Evolutionary conservation across 35 echinoderm and acorn worm genomes (phyloP).

Genomic region (Stichopus chloronotus): DNA sequence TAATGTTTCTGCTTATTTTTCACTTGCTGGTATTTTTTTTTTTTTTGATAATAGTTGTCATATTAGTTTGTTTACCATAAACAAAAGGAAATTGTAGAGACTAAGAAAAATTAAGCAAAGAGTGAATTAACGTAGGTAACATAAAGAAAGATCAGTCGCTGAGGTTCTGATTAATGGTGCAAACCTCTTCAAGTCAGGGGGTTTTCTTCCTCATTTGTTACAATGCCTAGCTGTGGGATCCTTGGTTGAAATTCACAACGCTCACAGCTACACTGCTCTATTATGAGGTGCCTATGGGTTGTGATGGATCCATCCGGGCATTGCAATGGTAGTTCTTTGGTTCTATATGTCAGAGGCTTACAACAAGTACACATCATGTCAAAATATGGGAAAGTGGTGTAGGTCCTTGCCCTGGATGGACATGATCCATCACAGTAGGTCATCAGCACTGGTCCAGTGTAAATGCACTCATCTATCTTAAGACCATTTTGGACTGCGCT

Average conservation of each 20-base stretch:
- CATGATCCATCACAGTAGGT: constrained; percentile 50
- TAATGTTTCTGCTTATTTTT: no score
- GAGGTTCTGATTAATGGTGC: no score
- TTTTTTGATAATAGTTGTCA: no score
- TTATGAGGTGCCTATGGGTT: background rate
- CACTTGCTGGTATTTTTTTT: no score
- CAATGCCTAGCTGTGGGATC: constrained; percentile 14
- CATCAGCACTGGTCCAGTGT: constrained; percentile 35
- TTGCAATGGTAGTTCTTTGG: constrained; percentile 1
- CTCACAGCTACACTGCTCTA: constrained; percentile 21
- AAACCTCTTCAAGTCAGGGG: background rate
- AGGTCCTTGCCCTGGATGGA: constrained; percentile 15
- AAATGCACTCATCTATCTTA: constrained; percentile 12
- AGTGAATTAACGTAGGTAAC: no score
- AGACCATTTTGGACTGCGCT: background rate
- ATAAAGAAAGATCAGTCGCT: no score
- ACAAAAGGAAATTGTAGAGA: no score
- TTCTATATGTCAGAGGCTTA: constrained; percentile 9
- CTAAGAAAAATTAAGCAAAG: no score
- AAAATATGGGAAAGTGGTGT: constrained; percentile 18
- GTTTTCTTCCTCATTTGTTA: constrained; percentile 12
- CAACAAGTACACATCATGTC: constrained; percentile 28
- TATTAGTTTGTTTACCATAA: no score
- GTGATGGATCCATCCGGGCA: constrained; percentile 25
- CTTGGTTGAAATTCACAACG: constrained; percentile 40